Base-by-base conservation (phyloP, 2,797 vertebrate genomes). In the Micropoecilia bifurca region DNA sequence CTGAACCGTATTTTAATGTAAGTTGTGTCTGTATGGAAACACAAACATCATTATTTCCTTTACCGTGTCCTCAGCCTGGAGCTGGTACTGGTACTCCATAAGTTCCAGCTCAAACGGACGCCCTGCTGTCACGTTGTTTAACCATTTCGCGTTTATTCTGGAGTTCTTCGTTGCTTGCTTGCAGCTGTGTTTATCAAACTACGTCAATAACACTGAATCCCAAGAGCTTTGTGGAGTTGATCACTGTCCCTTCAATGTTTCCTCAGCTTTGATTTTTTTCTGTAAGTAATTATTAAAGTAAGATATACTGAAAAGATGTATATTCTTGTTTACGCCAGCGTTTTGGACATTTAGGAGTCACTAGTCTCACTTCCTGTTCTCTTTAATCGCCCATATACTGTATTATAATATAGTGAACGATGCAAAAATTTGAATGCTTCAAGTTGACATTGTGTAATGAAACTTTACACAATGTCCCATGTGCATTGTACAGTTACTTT, bases 1-100 rank as follows among this genome's bases (percentile, higher is more conserved):
- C 84, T 71, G 5, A 16, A 71, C 82, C 71, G 63, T 85, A 92
- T 89, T 88, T 85, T 81, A 86, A 84, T 74, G 83, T 85, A 75
- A 89, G 84, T 89, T 83, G 73, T 80, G 87, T 91, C 87, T 87
- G 75, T 85, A 91, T 68, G 87, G 83, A 85, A 90, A 92, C 89
- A 90, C 84, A 93, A 93, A 94, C 91, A 92, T 95, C 89, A 89
- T 91, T 69, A 82, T 88, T 83, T 89, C 78, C 79, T 78, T 69
- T 28, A 71, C 79, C 45, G 72, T 78, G 79, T 87, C 77, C 74
- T 89, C 59, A 71, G 48, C 61, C 45, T 83, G 25, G 55, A 79
- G 77, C 59, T 79, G 78, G 73, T 76, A 68, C 43, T 55, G 22
- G 66, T 16, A 22, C 41, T 63, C 9, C 14, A 33, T 18, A 2